phyloP scores from a whole-genome alignment of 2,113 vertebrate genomes.

The Oostethus manadensis region DNA sequence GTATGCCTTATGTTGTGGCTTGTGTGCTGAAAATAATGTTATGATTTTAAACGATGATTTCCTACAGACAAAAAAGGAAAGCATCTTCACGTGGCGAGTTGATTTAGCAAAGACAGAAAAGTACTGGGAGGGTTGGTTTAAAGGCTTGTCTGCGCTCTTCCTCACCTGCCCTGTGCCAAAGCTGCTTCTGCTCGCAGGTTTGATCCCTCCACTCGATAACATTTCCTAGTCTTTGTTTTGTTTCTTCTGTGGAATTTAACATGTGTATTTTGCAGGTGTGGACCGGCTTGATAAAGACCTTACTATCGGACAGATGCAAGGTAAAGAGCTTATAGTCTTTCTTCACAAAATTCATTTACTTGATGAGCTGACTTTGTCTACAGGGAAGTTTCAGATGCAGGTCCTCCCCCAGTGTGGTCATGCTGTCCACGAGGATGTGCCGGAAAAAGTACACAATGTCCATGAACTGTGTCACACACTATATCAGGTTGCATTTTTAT shows the following conservation, averaged over 20 bases:
- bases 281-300: slow-evolving; percentile 98
- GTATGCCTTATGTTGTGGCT: neutral
- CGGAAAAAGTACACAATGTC: slow-evolving; percentile 82
- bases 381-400: slow-evolving; percentile 99
- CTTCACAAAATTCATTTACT: neutral
- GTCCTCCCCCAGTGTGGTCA: slow-evolving; percentile 97
- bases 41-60: neutral
- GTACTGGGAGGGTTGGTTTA: slow-evolving; percentile 98
- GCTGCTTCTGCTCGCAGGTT: slow-evolving; percentile 91
- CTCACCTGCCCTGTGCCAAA: slow-evolving; percentile 89
- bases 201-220: neutral
- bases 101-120: slow-evolving; percentile 96
- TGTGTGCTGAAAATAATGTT: neutral
- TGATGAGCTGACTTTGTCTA: neutral
- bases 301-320: slow-evolving; percentile 99
- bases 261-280: slow-evolving; percentile 75
- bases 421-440: slow-evolving; percentile 96
- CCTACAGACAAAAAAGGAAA: slow-evolving; percentile 85
- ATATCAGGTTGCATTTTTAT: neutral
- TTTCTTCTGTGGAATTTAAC: neutral
- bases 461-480: neutral
- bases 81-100: slow-evolving; percentile 91
- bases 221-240: neutral
- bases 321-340: slow-evolving; percentile 57
- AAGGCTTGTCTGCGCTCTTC: slow-evolving; percentile 92